These are phyloP conservation scores for Asobara japonica DNA, from an alignment of 1,140 invertebrate species.

Conservation along the genomic window DNA sequence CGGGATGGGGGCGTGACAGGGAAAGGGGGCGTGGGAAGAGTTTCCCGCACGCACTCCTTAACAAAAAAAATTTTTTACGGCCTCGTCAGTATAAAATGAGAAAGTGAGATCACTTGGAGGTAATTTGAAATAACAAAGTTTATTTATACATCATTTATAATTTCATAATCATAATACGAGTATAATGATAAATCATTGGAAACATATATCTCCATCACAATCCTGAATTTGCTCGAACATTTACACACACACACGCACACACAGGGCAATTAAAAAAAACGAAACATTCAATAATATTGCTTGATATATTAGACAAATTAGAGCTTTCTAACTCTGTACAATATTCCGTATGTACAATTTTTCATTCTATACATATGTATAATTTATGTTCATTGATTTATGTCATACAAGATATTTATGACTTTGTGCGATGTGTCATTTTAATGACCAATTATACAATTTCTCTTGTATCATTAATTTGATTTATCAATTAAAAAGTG, in stretches of 20 bases:
- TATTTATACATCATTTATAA: conserved; percentile 57
- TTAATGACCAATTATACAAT: neutral
- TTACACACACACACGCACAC: neutral
- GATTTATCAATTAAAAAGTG: neutral
- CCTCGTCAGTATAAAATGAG: neutral
- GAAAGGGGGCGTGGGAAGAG: too few relatives aligned
- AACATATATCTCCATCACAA: neutral
- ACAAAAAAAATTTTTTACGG: neutral
- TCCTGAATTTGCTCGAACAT: neutral
- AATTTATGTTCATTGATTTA: neutral
- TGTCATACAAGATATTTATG: neutral
- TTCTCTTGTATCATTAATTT: neutral
- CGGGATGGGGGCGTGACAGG: too few relatives aligned
- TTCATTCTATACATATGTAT: neutral
- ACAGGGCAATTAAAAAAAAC: neutral
- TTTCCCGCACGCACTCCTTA: neutral
- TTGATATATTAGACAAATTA: neutral
- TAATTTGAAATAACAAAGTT: conserved; percentile 56
- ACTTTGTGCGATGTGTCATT: neutral
- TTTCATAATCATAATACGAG: conserved; percentile 48
- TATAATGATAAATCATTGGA: neutral
- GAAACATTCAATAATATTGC: neutral
- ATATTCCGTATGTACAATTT: neutral
- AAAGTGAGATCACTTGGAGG: neutral
- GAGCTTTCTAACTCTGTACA: neutral